Evolutionary conservation across 2,113 vertebrate species (phyloP).

Genomic region (Thomomys bottae): DNA sequence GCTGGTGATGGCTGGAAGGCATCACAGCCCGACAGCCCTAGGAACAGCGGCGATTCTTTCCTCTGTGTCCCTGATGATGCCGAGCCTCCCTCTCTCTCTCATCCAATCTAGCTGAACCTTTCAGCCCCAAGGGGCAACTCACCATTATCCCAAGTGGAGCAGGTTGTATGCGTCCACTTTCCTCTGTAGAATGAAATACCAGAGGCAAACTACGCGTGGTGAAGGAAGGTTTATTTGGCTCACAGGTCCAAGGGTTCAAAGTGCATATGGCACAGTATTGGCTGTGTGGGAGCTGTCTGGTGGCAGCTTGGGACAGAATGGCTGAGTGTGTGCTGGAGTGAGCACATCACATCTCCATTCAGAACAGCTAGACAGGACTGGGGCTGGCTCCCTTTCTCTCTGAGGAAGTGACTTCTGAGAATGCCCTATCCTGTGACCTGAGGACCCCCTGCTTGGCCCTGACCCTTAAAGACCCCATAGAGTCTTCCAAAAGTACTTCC

Average conservation of each 20-base stretch:
- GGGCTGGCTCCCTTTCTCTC: background rate
- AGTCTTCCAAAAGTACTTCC: background rate
- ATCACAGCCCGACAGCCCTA: background rate
- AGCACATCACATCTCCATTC: background rate
- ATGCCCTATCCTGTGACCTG: no score
- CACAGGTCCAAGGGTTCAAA: background rate
- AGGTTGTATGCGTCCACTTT: background rate
- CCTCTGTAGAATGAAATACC: background rate
- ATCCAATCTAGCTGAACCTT: background rate
- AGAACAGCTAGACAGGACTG: background rate
- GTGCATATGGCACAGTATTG: background rate
- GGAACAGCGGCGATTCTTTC: background rate
- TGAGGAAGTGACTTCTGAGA: no score
- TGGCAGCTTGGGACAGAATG: background rate
- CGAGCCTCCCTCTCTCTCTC: background rate
- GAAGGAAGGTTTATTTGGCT: background rate
- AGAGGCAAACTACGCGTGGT: background rate
- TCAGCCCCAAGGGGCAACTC: background rate
- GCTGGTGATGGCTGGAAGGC: background rate
- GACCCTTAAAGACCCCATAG: background rate
- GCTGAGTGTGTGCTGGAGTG: background rate
- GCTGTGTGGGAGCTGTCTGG: background rate
- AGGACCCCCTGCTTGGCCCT: no score
- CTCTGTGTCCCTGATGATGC: background rate
- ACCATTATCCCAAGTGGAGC: background rate